These are phyloP conservation scores for Pao palembangensis DNA, from an alignment of 2,113 vertebrate genomes.

Conservation along the genomic window DNA sequence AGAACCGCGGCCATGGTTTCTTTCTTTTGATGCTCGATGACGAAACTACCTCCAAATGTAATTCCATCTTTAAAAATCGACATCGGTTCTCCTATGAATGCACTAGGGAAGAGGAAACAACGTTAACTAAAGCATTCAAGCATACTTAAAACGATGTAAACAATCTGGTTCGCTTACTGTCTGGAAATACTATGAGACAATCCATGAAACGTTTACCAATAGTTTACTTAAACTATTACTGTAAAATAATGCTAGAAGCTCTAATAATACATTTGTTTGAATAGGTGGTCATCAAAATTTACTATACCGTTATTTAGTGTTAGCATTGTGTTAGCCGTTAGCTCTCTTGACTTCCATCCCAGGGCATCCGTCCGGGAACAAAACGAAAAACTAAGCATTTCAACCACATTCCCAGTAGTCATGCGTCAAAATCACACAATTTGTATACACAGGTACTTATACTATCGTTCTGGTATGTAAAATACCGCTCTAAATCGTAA, in stretches of 20 bases:
- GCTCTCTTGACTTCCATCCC: conserved; percentile 22
- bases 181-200: no score
- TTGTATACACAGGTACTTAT: neutral
- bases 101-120: neutral
- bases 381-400: neutral
- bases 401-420: neutral
- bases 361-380: neutral
- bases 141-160: neutral
- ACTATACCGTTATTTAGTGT: conserved; percentile 13
- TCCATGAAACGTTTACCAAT: no score
- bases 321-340: conserved; percentile 45
- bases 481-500: conserved; percentile 9
- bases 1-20: conserved; percentile 80
- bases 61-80: conserved; percentile 62
- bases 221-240: no score
- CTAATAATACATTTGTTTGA: no score
- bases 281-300: neutral
- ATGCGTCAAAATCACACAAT: neutral
- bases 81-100: conserved; percentile 10
- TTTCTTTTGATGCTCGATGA: conserved; percentile 78
- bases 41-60: conserved; percentile 75
- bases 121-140: neutral
- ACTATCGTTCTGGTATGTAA: neutral
- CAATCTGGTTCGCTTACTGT: neutral
- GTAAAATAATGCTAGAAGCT: no score